Conservation (phyloP, 2,797 vertebrate species). For the Eospalax fontanierii region DNA sequence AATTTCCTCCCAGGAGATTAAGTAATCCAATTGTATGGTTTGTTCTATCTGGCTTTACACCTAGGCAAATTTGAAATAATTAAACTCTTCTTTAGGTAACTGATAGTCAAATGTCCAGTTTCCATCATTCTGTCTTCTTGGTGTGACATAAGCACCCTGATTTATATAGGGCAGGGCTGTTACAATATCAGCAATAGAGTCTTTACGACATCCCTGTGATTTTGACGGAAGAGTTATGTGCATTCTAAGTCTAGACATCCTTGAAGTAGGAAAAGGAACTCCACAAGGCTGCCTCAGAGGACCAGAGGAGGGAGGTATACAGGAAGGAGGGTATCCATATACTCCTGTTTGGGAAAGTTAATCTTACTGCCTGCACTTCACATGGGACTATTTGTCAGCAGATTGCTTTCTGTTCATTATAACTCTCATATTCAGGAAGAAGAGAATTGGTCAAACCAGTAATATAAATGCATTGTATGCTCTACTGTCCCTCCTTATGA, state of each 20-base stretch:
- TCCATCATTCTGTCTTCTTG: not conserved
- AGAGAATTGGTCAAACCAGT: conserved; percentile 85
- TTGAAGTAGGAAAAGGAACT: conserved; percentile 57
- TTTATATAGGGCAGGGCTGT: not conserved
- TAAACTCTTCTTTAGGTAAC: conserved; percentile 63
- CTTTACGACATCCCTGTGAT: not conserved
- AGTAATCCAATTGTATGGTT: conserved; percentile 63
- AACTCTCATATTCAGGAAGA: conserved; percentile 83
- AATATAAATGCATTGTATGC: conserved; percentile 87
- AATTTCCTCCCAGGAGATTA: conserved; percentile 58
- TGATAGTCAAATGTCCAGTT: not conserved
- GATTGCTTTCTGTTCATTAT: conserved; percentile 80
- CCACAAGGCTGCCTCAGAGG: not conserved
- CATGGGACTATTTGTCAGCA: conserved; percentile 82
- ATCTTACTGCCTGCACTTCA: conserved; percentile 76
- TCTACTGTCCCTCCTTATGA: conserved; percentile 85
- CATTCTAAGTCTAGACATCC: conserved; percentile 46
- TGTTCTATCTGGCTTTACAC: conserved; percentile 60
- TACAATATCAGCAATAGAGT: not conserved
- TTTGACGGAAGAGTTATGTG: conserved; percentile 36
- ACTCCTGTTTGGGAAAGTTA: conserved; percentile 79
- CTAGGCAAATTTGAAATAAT: conserved; percentile 49
- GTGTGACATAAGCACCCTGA: not conserved
- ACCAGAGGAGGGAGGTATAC: not conserved
- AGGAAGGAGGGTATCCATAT: not conserved